Conservation (phyloP, 2,888 invertebrate genomes). For the Suillia variegata region DNA sequence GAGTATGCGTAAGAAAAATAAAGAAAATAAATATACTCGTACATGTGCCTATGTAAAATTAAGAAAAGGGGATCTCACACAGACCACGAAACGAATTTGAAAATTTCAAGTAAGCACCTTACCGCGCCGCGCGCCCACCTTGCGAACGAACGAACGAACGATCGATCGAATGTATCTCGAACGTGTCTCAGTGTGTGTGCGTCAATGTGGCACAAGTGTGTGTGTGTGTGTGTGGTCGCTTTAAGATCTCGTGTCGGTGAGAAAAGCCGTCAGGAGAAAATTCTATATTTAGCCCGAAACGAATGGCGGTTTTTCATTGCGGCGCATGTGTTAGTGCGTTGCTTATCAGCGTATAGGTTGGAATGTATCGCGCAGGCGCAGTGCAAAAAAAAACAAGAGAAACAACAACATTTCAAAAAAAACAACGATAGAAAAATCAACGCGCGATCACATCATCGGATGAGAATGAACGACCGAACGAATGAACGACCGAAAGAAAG, state of each 20-base stretch:
- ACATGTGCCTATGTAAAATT: background rate
- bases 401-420: too few species aligned
- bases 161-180: background rate
- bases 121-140: background rate
- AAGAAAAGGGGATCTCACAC: background rate
- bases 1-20: background rate
- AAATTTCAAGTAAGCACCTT: conserved; percentile 12
- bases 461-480: too few species aligned
- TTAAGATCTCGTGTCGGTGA: too few species aligned
- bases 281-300: conserved; percentile 48
- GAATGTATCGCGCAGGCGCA: conserved; percentile 13
- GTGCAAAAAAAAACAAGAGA: background rate
- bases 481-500: too few species aligned
- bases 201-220: background rate
- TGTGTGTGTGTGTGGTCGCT: conserved; percentile 7
- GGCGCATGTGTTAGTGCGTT: too few species aligned
- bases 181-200: background rate
- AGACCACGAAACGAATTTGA: conserved; percentile 6
- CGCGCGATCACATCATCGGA: conserved; percentile 6
- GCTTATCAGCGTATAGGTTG: conserved; percentile 1
- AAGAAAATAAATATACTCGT: background rate
- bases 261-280: too few species aligned
- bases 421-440: background rate
- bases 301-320: conserved; percentile 31
- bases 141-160: background rate